A percentile compares a stretch with the other conserved stretches of the same genome.
Evolutionary conservation across 2,797 vertebrate species (phyloP).

Genomic region (Trichosurus vulpecula): DNA sequence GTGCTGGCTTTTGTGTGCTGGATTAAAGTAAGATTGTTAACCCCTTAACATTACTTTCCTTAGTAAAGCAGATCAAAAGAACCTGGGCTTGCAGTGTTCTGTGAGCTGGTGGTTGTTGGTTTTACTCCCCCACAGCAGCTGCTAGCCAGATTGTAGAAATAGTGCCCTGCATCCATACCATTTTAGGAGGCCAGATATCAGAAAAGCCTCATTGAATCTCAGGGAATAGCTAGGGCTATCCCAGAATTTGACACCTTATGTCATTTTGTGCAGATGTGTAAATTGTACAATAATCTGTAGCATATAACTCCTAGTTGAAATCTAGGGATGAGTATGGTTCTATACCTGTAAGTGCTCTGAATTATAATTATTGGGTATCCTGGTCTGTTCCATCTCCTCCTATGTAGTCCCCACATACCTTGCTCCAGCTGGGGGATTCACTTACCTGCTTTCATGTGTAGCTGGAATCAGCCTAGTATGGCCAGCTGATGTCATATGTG

Average conservation of each 20-base stretch:
- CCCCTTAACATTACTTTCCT: too few species aligned
- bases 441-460: neutral
- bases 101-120: too few species aligned
- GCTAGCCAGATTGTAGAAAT: too few species aligned
- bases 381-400: neutral
- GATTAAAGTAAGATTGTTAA: too few species aligned
- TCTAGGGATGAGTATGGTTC: neutral
- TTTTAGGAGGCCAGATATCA: neutral
- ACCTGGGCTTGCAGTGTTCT: too few species aligned
- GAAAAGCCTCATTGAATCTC: neutral
- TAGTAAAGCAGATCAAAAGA: too few species aligned
- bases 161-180: too few species aligned
- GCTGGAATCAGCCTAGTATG: too few species aligned
- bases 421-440: neutral
- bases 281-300: neutral
- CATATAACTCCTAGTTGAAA: neutral
- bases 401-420: neutral
- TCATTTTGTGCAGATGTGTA: neutral
- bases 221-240: neutral
- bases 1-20: too few species aligned
- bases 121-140: too few species aligned
- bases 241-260: neutral
- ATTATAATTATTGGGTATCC: neutral
- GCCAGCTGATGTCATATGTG: too few species aligned
- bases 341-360: neutral